Evolutionary conservation across 2,888 invertebrate species (phyloP), one percentile per base, ranked within the genome.

Genomic region (Notocelia uddmanniana): DNA sequence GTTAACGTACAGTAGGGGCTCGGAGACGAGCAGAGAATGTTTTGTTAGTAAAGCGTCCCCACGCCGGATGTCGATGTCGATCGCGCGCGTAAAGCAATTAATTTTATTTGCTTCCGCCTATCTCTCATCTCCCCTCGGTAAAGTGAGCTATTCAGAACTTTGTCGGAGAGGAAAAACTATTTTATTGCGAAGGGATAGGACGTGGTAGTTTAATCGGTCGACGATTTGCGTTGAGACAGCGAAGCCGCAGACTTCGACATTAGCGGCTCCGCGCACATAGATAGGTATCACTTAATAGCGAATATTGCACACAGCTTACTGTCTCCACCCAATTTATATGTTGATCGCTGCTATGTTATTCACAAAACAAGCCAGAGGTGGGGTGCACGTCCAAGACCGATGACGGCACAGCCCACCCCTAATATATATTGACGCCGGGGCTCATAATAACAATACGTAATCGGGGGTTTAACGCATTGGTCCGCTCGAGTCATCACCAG

Each of bases 41-140:
- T 55, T 10, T 55, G 21, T 26, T 13, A 26, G 41, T 41, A 18
- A 23, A 18, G 23, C 23, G 19, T 11, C 54, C 18, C 18, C 11
- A 18, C 59, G 37, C 34, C 59, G 50, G 58, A 34, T 37, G 68
- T 52, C 55, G 64, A 52, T 50, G 18, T 52, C 62, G 64, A 52
- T 50, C 18, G 64, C 54, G 19, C 48, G 58, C 55, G 41, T 58
- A 58, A 45, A 62, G 48, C 69, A 69, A 69, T 69, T 69, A 69
- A 69, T 69, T 62, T 69, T 69, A 69, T 69, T 69, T 69, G 62
- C 62, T 69, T 69, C 69, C 69, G 62, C 62, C 55, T 48, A 55
- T 57, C 62, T 69, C 50, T 2, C 34, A 18, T 50, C 60, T 52
- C 52, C 69, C 57, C 64, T 62, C 50, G 9, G 63, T 18, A 19